Evolutionary conservation across 1,140 invertebrate species (phyloP).

Genomic region (Diprion similis): DNA sequence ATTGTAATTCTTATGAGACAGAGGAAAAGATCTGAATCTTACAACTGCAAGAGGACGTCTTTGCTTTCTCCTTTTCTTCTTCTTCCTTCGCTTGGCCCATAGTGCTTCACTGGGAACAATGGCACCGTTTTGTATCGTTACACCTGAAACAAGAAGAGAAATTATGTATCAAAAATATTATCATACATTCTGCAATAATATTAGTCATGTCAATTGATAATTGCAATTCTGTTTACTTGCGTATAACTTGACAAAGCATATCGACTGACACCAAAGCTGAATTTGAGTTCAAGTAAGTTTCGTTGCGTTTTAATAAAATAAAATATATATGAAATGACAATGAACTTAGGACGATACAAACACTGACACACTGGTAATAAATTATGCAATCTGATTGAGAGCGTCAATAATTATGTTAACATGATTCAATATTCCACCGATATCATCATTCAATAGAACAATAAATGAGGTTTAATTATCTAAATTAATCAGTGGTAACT

Average conservation of each 20-base stretch:
- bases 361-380: not conserved
- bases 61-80: constrained; percentile 55
- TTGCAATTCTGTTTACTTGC: too few relatives aligned
- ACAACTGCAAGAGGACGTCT: constrained; percentile 45
- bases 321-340: too few relatives aligned
- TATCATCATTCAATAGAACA: not conserved
- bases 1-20: not conserved
- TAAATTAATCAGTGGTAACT: not conserved
- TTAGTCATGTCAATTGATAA: too few relatives aligned
- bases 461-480: not conserved
- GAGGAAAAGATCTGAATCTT: constrained; percentile 25
- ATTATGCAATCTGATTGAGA: not conserved
- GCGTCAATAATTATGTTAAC: not conserved
- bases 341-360: too few relatives aligned
- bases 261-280: too few relatives aligned
- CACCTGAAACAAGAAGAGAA: constrained; percentile 43
- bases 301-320: too few relatives aligned
- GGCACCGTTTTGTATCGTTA: constrained; percentile 54
- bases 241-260: too few relatives aligned
- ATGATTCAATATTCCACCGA: not conserved
- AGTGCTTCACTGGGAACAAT: constrained; percentile 49
- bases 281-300: too few relatives aligned
- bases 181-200: too few relatives aligned
- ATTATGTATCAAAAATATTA: too few relatives aligned
- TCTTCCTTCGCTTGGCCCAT: constrained; percentile 53